A percentile compares a stretch with the other conserved stretches of the same genome.
Evolutionary conservation across 2,113 vertebrate genomes (phyloP).

Genomic region (Melanerpes formicivorus): DNA sequence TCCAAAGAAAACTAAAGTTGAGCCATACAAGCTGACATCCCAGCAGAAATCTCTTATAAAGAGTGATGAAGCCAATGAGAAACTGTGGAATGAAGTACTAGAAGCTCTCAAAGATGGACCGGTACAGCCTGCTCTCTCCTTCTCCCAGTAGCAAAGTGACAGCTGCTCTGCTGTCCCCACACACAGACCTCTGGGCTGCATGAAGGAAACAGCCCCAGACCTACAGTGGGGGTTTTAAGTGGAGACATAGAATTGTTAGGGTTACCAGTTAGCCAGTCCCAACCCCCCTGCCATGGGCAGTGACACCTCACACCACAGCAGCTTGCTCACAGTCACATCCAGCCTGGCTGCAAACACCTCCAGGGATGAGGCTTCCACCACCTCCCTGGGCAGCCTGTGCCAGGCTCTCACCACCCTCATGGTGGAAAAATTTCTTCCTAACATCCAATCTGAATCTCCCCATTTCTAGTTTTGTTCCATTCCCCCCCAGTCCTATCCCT

Average conservation of each 20-base stretch:
- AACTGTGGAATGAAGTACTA: conserved; percentile 92
- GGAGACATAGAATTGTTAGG: neutral
- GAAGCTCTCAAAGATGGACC: conserved; percentile 88
- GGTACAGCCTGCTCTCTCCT: conserved; percentile 61
- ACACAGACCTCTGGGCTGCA: neutral
- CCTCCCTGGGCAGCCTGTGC: too few relatives aligned
- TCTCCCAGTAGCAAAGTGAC: neutral
- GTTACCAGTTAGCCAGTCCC: too few relatives aligned
- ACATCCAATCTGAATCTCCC: too few relatives aligned
- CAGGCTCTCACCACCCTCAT: too few relatives aligned
- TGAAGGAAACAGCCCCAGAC: neutral
- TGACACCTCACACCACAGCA: too few relatives aligned
- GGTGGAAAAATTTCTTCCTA: too few relatives aligned
- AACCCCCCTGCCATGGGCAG: too few relatives aligned
- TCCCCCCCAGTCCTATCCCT: too few relatives aligned
- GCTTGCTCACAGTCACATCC: too few relatives aligned
- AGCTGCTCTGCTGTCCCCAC: neutral
- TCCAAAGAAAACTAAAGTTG: conserved; percentile 89
- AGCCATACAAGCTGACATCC: conserved; percentile 87
- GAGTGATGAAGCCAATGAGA: conserved; percentile 87
- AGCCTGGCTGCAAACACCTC: too few relatives aligned
- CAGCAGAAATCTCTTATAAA: conserved; percentile 89
- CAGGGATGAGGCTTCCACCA: too few relatives aligned
- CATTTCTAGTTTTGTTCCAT: too few relatives aligned
- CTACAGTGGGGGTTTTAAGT: neutral